Conservation (phyloP, 1,140 invertebrate species). For the Monochamus saltuarius region DNA sequence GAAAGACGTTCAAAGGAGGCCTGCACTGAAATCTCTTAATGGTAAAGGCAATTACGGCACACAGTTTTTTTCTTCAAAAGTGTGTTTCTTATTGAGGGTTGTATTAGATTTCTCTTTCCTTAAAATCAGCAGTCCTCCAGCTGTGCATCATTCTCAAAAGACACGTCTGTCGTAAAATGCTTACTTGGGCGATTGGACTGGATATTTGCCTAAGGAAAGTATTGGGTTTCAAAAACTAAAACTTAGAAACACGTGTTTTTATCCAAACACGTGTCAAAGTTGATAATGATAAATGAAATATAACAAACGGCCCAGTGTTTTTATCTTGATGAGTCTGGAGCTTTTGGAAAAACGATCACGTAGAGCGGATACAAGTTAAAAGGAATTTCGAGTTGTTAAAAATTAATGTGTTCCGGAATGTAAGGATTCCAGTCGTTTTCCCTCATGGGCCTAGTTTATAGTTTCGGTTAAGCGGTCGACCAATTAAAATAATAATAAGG, state of each 20-base stretch:
- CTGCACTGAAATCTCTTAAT: constrained; percentile 17
- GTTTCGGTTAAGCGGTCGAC: constrained; percentile 14
- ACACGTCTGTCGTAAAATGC: neutral
- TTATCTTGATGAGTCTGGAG: constrained; percentile 18
- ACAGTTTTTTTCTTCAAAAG: constrained; percentile 19
- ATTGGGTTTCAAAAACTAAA: constrained; percentile 18
- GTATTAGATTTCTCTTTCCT: constrained; percentile 32
- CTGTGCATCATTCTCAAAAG: no score
- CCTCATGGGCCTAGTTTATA: constrained; percentile 3
- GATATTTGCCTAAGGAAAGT: constrained; percentile 15
- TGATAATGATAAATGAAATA: constrained; percentile 37
- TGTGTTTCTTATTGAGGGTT: constrained; percentile 24
- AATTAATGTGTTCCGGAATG: constrained; percentile 28
- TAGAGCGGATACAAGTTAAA: constrained; percentile 22
- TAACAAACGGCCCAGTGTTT: constrained; percentile 31
- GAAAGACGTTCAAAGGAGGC: constrained; percentile 20
- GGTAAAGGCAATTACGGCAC: constrained; percentile 18
- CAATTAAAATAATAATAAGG: constrained; percentile 22
- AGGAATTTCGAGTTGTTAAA: constrained; percentile 30
- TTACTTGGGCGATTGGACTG: constrained; percentile 4
- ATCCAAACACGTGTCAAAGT: constrained; percentile 37
- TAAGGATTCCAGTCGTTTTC: constrained; percentile 1
- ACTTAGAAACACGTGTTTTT: constrained; percentile 32
- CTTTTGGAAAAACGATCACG: constrained; percentile 10
- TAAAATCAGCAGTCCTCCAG: neutral